Conservation (phyloP, 1,140 invertebrate species). For the Contarinia nasturtii region DNA sequence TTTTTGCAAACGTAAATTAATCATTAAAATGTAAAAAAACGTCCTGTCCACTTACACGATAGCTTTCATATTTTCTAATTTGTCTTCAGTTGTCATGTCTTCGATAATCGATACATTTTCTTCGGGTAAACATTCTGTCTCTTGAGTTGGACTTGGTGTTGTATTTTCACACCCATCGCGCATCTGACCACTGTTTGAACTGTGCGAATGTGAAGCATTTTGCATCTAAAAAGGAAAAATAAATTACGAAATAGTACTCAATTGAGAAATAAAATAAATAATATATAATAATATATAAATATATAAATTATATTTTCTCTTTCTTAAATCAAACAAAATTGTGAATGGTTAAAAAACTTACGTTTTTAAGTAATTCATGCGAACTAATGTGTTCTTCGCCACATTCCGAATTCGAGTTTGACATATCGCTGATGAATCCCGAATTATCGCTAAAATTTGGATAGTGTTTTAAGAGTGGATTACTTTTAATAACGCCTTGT, state of each 20-base stretch:
- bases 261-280: too few species aligned
- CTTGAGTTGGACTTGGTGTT: constrained; percentile 13
- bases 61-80: constrained; percentile 35
- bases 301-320: too few species aligned
- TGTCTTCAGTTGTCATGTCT: constrained; percentile 45
- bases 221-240: constrained; percentile 28
- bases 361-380: constrained; percentile 13
- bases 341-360: constrained; percentile 1
- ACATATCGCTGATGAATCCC: constrained; percentile 22
- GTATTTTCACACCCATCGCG: constrained; percentile 9
- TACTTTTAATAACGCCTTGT: constrained; percentile 46
- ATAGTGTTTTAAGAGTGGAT: constrained; percentile 50
- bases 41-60: constrained; percentile 36
- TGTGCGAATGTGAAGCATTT: constrained; percentile 23
- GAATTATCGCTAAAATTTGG: constrained; percentile 29
- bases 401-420: constrained; percentile 22
- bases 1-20: too few species aligned
- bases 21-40: too few species aligned
- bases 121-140: constrained; percentile 48
- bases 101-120: constrained; percentile 70
- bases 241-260: too few species aligned
- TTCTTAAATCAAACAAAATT: too few species aligned
- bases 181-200: constrained; percentile 12
- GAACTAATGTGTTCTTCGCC: constrained; percentile 8
- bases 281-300: too few species aligned